A percentile compares a stretch with the other conserved stretches of the same genome.
These are phyloP conservation scores for Nemapogon koenigi DNA, from an alignment of 2,888 invertebrate species.

Conservation along the genomic window DNA sequence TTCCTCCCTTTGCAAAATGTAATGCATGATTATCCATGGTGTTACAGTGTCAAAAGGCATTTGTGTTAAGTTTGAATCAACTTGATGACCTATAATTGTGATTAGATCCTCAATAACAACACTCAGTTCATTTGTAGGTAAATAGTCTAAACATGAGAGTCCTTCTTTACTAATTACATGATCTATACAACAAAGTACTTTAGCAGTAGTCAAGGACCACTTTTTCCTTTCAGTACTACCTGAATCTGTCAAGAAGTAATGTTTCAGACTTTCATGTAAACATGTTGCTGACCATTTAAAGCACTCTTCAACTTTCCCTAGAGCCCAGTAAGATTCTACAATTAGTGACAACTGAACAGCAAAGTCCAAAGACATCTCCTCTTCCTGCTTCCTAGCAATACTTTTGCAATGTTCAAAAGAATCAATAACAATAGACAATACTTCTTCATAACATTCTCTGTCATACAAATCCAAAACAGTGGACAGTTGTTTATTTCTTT, in stretches of 20 bases:
- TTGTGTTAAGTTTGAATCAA: constrained; percentile 73
- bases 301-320: constrained; percentile 68
- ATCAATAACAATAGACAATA: constrained; percentile 70
- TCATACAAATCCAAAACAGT: constrained; percentile 73
- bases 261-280: constrained; percentile 74
- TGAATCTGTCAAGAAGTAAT: constrained; percentile 59
- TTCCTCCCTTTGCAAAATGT: constrained; percentile 76
- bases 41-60: constrained; percentile 74
- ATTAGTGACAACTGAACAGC: constrained; percentile 67
- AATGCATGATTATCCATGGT: constrained; percentile 87
- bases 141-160: constrained; percentile 51
- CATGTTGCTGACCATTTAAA: constrained; percentile 80
- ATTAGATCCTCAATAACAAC: constrained; percentile 78
- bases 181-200: constrained; percentile 51
- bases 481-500: constrained; percentile 63
- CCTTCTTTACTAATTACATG: constrained; percentile 49
- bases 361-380: constrained; percentile 58
- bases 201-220: constrained; percentile 49
- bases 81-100: constrained; percentile 77
- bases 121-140: constrained; percentile 66
- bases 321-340: constrained; percentile 71
- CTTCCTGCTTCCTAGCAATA: constrained; percentile 44
- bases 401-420: constrained; percentile 67
- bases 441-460: constrained; percentile 68
- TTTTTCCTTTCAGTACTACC: constrained; percentile 49